Conservation (phyloP, 2,113 vertebrate genomes). For the Candoia aspera region DNA sequence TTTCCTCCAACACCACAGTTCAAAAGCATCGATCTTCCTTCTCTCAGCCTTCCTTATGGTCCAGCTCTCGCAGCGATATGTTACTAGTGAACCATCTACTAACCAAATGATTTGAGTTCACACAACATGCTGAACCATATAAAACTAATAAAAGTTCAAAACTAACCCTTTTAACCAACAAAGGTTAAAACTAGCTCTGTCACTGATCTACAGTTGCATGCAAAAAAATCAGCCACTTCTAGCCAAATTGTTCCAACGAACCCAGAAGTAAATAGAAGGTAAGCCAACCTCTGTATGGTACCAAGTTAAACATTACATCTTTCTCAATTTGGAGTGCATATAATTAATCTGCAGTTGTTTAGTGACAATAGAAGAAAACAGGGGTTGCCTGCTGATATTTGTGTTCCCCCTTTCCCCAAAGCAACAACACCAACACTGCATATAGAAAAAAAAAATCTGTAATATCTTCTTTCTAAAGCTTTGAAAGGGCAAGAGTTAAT, state of each 20-base stretch:
- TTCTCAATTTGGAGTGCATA: neutral
- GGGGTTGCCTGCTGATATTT: slow-evolving; percentile 30
- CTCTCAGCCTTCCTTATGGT: too few relatives aligned
- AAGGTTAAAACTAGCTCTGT: neutral
- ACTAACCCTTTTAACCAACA: neutral
- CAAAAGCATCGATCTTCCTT: too few relatives aligned
- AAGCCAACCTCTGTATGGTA: neutral
- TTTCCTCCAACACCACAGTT: too few relatives aligned
- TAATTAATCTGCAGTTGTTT: slow-evolving; percentile 58
- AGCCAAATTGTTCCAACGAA: neutral
- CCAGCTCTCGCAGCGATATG: too few relatives aligned
- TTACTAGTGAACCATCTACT: neutral
- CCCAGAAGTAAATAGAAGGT: neutral
- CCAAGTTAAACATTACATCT: slow-evolving; percentile 13
- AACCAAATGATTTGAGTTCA: neutral
- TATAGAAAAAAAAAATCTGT: neutral
- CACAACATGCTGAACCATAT: neutral
- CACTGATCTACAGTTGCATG: neutral
- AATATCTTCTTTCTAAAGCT: slow-evolving; percentile 1
- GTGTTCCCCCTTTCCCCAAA: neutral
- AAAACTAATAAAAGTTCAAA: neutral
- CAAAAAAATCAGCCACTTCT: neutral
- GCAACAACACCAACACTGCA: slow-evolving; percentile 10
- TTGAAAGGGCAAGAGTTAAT: slow-evolving; percentile 27
- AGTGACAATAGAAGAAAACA: slow-evolving; percentile 40